Evolutionary conservation across 2,888 invertebrate species (phyloP), one percentile per base, ranked within the genome.

Genomic region (Drosophila mettleri): DNA sequence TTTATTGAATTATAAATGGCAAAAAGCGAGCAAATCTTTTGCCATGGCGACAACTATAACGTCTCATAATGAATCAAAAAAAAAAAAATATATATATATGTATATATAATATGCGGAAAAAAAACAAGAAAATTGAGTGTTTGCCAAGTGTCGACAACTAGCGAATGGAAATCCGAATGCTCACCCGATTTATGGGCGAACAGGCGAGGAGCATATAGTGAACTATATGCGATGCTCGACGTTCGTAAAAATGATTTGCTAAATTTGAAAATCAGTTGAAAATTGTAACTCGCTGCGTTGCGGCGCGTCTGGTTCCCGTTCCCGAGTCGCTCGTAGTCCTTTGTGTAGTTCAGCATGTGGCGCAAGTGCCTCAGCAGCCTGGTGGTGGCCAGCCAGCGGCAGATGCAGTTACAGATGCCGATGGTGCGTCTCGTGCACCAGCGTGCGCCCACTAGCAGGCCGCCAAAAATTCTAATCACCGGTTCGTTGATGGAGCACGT

Each of bases 381-480:
- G 69, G 62, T 71, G 62, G 68, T 68, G 64, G 68, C 77, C 74
- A 72, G 63, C 38, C 77, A 43, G 53, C 67, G n/a, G n/a, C 65
- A 48, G 46, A 45, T 38, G 55, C 70, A 74, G 45, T n/a, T n/a
- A n/a, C 51, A 78, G 3, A 6, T 68, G 14, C 60, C 3, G 24
- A 24, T n/a, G 24, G 24, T 71, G 5, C 49, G 68, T 4, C 77
- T 86, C 12, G 43, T 69, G 14, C 67, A 77, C 16, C 86, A 85
- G 34, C 77, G 77, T 57, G 65, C 54, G 33, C 73, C 64, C 31
- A 51, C 67, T 20, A 65, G 64, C 16, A 84, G 89, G 61, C 90
- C 92, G 10, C 92, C 92, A 33, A 92, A 91, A 77, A 84, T 92
- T 74, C 81, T 92, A 51, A 92, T 92, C 57, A 92, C 92, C 59